phyloP scores from a whole-genome alignment of 1,140 invertebrate genomes.

The Sipha flava region DNA sequence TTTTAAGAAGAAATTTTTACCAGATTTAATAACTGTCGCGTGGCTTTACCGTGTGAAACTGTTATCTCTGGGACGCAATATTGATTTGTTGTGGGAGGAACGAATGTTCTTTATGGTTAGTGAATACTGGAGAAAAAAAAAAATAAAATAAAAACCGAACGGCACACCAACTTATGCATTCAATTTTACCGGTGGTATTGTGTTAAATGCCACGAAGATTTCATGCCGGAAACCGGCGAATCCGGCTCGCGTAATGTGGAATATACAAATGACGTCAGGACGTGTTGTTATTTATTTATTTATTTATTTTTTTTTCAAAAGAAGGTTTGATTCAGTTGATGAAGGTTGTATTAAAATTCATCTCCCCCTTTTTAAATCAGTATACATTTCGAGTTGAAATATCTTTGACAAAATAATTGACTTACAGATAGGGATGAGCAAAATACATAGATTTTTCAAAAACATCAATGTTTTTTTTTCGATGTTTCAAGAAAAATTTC shows the following conservation, averaged over 20 bases:
- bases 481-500: too few species aligned
- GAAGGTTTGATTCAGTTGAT: not conserved
- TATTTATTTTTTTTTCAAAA: not conserved
- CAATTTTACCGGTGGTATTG: not conserved
- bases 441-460: too few species aligned
- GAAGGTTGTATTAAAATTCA: not conserved
- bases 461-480: too few species aligned
- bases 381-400: too few species aligned
- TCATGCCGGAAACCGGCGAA: not conserved
- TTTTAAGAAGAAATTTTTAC: slow-evolving; percentile 21
- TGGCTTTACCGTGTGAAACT: not conserved
- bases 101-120: not conserved
- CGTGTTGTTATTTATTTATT: not conserved
- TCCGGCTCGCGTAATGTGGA: slow-evolving; percentile 21
- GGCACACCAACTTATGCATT: not conserved
- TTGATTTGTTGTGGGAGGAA: slow-evolving; percentile 7
- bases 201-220: slow-evolving; percentile 9
- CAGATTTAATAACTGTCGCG: slow-evolving; percentile 17
- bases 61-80: slow-evolving; percentile 31
- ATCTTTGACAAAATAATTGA: too few species aligned
- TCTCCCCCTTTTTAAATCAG: too few species aligned
- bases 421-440: too few species aligned
- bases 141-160: not conserved
- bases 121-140: not conserved
- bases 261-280: slow-evolving; percentile 13